Percentiles rank a stretch among this genome's conserved stretches.
Conservation (phyloP, 1,140 invertebrate genomes). For the Mamestra configurata region DNA sequence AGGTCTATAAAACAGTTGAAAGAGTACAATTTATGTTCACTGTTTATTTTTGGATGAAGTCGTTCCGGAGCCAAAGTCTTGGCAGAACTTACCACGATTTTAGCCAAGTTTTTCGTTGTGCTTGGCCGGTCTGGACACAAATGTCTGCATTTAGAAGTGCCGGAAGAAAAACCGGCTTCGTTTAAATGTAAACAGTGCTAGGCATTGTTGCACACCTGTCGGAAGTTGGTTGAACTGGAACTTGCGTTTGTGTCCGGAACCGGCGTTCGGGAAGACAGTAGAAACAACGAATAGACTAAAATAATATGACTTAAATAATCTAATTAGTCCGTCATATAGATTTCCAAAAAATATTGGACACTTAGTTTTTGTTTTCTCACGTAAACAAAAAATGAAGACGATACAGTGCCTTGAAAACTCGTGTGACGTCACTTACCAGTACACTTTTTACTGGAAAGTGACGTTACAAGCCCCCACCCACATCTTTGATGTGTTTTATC, state of each 20-base stretch:
- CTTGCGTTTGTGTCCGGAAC: conserved; percentile 8
- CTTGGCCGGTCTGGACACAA: neutral
- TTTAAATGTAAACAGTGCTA: conserved; percentile 16
- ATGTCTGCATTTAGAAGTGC: neutral
- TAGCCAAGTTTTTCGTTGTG: neutral
- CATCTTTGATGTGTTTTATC: too few species aligned
- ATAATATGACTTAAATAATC: too few species aligned
- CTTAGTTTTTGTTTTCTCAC: too few species aligned
- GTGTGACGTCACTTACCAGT: too few species aligned
- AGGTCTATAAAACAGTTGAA: conserved; percentile 13
- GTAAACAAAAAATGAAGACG: too few species aligned
- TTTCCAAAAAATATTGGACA: too few species aligned
- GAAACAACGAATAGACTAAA: neutral
- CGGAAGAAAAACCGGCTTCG: conserved; percentile 15
- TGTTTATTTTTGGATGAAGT: neutral
- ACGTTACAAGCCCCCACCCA: too few species aligned
- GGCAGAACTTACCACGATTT: neutral
- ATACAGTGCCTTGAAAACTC: too few species aligned
- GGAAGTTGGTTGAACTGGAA: neutral
- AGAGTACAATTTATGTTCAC: neutral
- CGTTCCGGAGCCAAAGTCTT: neutral
- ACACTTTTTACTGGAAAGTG: too few species aligned
- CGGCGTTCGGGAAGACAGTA: neutral
- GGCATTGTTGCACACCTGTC: neutral
- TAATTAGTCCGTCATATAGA: too few species aligned